A percentile compares a stretch with the other conserved stretches of the same genome.
Conservation (phyloP, 1,140 invertebrate genomes). For the Lasioglossum albipes region DNA sequence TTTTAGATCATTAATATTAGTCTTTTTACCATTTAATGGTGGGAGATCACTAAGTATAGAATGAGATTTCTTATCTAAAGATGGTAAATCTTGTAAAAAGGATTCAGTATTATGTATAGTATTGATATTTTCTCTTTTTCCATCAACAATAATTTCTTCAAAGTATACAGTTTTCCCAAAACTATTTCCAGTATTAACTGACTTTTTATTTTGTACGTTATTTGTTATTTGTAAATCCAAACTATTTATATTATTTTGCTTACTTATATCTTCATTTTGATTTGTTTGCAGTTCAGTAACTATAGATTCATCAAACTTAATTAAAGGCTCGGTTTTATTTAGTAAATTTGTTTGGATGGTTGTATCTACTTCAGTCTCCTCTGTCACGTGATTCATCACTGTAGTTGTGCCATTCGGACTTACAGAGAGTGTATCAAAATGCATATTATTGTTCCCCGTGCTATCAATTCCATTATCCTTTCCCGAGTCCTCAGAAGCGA, state of each 20-base stretch:
- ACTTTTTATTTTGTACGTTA: slow-evolving; percentile 74
- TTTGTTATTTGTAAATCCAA: slow-evolving; percentile 70
- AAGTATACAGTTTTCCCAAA: slow-evolving; percentile 75
- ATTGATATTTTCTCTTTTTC: slow-evolving; percentile 73
- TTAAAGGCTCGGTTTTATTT: slow-evolving; percentile 70
- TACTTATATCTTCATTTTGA: slow-evolving; percentile 71
- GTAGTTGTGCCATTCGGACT: slow-evolving; percentile 55
- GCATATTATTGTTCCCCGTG: slow-evolving; percentile 66
- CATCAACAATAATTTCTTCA: slow-evolving; percentile 76
- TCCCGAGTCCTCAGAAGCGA: slow-evolving; percentile 39
- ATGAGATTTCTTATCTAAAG: slow-evolving; percentile 72
- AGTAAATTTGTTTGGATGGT: slow-evolving; percentile 62
- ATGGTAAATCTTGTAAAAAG: slow-evolving; percentile 73
- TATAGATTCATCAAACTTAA: slow-evolving; percentile 73
- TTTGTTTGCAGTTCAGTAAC: slow-evolving; percentile 61
- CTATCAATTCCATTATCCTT: slow-evolving; percentile 57
- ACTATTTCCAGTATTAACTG: slow-evolving; percentile 64
- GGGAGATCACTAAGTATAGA: slow-evolving; percentile 76
- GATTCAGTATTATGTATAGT: slow-evolving; percentile 69
- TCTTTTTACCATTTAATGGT: slow-evolving; percentile 76
- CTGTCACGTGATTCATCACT: slow-evolving; percentile 40
- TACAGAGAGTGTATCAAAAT: slow-evolving; percentile 53
- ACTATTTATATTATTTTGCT: slow-evolving; percentile 69
- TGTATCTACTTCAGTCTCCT: slow-evolving; percentile 62
- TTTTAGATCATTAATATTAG: slow-evolving; percentile 78